Evolutionary conservation across 1,140 invertebrate genomes (phyloP).

Genomic region (Tetramorium parvispinum): DNA sequence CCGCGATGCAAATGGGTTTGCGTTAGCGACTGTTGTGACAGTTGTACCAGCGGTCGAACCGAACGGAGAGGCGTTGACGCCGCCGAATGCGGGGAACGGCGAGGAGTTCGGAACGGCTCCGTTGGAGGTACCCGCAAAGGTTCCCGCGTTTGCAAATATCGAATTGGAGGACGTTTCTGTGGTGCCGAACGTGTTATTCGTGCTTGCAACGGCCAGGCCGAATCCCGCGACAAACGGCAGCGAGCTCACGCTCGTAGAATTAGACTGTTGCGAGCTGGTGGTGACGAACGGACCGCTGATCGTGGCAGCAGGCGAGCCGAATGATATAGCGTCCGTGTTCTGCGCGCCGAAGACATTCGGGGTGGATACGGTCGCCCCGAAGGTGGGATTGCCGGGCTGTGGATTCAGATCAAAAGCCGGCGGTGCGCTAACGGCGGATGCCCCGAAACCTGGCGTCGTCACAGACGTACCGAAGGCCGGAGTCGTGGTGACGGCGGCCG

Average conservation of each 20-base stretch:
- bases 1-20: slow-evolving; percentile 70
- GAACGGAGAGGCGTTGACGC: slow-evolving; percentile 47
- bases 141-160: slow-evolving; percentile 51
- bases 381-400: slow-evolving; percentile 40
- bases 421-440: neutral
- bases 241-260: slow-evolving; percentile 27
- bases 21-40: slow-evolving; percentile 12
- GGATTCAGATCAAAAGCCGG: slow-evolving; percentile 34
- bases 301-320: slow-evolving; percentile 51
- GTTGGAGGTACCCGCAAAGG: slow-evolving; percentile 41
- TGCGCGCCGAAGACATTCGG: slow-evolving; percentile 28
- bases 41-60: slow-evolving; percentile 42
- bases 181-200: slow-evolving; percentile 45
- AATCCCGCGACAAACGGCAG: slow-evolving; percentile 61
- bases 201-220: neutral
- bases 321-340: slow-evolving; percentile 8
- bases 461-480: slow-evolving; percentile 52
- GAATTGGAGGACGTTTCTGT: slow-evolving; percentile 44
- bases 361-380: slow-evolving; percentile 49
- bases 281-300: slow-evolving; percentile 62
- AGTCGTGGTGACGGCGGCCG: slow-evolving; percentile 46
- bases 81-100: slow-evolving; percentile 59
- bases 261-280: slow-evolving; percentile 63
- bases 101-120: neutral
- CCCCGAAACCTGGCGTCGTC: slow-evolving; percentile 57